These are phyloP conservation scores for Drosophila mayaguana DNA, from an alignment of 2,888 invertebrate species.

Conservation along the genomic window DNA sequence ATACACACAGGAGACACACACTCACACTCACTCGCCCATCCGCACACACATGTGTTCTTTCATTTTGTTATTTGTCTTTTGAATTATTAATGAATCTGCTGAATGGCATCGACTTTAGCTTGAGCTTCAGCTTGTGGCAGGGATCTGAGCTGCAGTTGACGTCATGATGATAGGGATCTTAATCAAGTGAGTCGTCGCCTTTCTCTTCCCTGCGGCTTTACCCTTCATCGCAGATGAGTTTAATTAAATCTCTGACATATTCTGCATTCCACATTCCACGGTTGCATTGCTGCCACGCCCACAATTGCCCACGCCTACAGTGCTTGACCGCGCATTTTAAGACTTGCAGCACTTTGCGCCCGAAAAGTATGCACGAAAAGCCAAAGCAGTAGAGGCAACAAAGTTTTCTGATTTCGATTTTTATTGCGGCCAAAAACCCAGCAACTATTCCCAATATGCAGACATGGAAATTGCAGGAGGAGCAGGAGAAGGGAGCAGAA, in stretches of 20 bases:
- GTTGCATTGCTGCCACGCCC: slow-evolving; percentile 29
- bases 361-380: too few relatives aligned
- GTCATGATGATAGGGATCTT: slow-evolving; percentile 49
- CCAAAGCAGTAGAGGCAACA: slow-evolving; percentile 32
- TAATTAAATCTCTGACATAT: slow-evolving; percentile 65
- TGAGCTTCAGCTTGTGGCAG: slow-evolving; percentile 6
- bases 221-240: slow-evolving; percentile 61
- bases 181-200: slow-evolving; percentile 52
- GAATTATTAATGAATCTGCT: slow-evolving; percentile 83
- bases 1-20: slow-evolving; percentile 25
- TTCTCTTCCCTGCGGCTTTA: slow-evolving; percentile 1
- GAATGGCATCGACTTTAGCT: slow-evolving; percentile 50
- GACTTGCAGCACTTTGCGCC: slow-evolving; percentile 52
- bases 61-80: slow-evolving; percentile 81
- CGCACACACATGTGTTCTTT: slow-evolving; percentile 28
- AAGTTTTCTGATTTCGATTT: slow-evolving; percentile 71
- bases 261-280: slow-evolving; percentile 22
- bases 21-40: slow-evolving; percentile 1
- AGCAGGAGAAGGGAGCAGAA: not conserved
- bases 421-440: slow-evolving; percentile 64
- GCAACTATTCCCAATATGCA: slow-evolving; percentile 43
- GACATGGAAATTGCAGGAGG: slow-evolving; percentile 46
- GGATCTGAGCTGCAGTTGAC: slow-evolving; percentile 25
- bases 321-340: slow-evolving; percentile 36
- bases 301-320: slow-evolving; percentile 27